Percentiles rank a stretch among this genome's conserved stretches.
Conservation (phyloP, 2,113 vertebrate genomes). For the Merops nubicus region DNA sequence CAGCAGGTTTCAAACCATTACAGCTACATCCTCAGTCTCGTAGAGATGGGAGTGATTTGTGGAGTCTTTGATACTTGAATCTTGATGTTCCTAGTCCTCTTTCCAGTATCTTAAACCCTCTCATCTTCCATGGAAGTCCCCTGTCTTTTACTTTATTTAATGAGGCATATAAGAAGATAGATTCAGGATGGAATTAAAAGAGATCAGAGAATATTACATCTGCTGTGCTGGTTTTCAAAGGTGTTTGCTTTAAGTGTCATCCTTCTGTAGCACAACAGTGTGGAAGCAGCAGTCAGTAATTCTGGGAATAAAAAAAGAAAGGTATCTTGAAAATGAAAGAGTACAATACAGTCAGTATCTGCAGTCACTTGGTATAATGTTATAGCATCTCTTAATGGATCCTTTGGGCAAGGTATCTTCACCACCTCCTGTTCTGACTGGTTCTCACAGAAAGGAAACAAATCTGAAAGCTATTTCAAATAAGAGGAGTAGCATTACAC, state of each 20-base stretch:
- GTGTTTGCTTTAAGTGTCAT: neutral
- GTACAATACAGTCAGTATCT: neutral
- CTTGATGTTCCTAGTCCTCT: neutral
- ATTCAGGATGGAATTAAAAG: neutral
- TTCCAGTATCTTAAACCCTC: neutral
- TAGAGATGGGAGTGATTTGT: neutral
- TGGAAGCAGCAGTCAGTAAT: neutral
- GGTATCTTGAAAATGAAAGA: neutral
- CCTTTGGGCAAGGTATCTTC: neutral
- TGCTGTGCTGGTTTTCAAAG: neutral
- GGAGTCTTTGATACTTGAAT: neutral
- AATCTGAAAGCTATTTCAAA: neutral
- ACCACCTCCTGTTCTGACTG: neutral
- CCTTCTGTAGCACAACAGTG: neutral
- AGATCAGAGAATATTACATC: neutral
- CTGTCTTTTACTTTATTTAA: neutral
- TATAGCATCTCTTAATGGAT: neutral
- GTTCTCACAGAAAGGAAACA: neutral
- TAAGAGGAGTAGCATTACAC: neutral
- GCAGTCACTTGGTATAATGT: neutral
- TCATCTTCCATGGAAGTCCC: neutral
- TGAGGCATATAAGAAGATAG: neutral
- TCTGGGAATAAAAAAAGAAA: neutral
- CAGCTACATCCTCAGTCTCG: accelerated
- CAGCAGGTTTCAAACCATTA: too few relatives aligned